phyloP scores from a whole-genome alignment of 2,113 vertebrate genomes.

The Amia ocellicauda region DNA sequence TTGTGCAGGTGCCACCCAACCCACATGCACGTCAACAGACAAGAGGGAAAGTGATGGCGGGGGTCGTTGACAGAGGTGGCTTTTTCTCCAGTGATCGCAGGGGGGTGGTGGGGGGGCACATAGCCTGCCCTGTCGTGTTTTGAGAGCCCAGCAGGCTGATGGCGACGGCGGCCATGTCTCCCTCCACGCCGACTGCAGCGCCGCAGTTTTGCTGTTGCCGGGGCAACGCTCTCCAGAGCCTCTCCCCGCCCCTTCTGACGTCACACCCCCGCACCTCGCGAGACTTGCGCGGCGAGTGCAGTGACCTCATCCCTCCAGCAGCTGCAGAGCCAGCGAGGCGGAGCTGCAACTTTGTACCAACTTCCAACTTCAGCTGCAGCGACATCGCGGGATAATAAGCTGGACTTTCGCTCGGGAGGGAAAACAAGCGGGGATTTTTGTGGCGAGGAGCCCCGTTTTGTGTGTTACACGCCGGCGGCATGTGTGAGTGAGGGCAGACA shows the following conservation, averaged over 20 bases:
- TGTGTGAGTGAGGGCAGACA: conserved; percentile 22
- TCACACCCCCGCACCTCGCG: conserved; percentile 51
- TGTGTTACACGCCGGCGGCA: background rate
- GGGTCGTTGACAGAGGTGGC: background rate
- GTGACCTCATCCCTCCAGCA: conserved; percentile 67
- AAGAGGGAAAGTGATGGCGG: background rate
- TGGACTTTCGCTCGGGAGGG: conserved; percentile 10
- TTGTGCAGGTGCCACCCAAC: no score
- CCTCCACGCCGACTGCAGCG: conserved; percentile 4
- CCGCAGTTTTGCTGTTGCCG: conserved; percentile 50
- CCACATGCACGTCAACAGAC: background rate
- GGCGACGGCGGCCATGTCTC: no score
- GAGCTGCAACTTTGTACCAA: conserved; percentile 60
- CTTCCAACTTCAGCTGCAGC: conserved; percentile 54
- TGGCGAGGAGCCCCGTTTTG: background rate
- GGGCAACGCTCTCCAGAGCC: conserved; percentile 47
- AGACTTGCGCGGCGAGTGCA: conserved; percentile 42
- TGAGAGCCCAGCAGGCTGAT: background rate
- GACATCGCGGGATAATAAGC: conserved; percentile 25
- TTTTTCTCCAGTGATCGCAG: background rate
- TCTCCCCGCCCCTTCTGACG: conserved; percentile 13
- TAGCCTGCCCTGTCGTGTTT: background rate
- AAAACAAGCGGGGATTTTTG: conserved; percentile 19
- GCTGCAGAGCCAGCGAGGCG: conserved; percentile 63
- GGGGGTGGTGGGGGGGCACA: no score